Base-by-base conservation (phyloP, 2,888 invertebrate species). In the Xylota segnis region DNA sequence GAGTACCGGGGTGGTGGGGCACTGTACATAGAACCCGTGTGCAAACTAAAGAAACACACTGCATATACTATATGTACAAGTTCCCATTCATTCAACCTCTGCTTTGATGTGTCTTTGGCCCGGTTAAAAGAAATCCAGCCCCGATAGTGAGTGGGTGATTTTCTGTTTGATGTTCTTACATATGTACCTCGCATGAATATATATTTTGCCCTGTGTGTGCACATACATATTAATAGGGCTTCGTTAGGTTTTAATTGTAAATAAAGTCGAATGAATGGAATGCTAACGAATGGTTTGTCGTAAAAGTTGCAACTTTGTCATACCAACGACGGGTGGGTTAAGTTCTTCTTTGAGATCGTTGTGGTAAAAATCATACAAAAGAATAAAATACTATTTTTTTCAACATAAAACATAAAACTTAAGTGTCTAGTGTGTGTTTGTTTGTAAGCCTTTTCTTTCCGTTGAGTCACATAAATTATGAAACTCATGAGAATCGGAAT, bases 191-290 rank as follows among this genome's bases (percentile, higher is more conserved):
- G 10, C 14, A 61, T 61, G 34, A 32, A n/a, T 29, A 23, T 29
- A 23, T 23, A 14, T 56, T 29, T 32, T 58, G 34, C 59, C 43
- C 9, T 43, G 47, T 40, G 34, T 65, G 52, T 63, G 58, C 61
- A 63, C 37, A 34, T 23, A 23, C 23, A 75, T 82, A 82, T 75
- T 75, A 82, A 75, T 82, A 82, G 74, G 82, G 75, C 82, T 82
- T 82, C 82, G 82, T 82, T 82, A 82, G 63, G 56, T 70, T 75
- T n/a, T 54, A 70, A 70, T 75, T 82, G 63, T 58, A 75, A 75
- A 82, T 56, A 82, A 82, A 82, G 56, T 68, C 34, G 34, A 74
- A 63, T 75, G 70, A 75, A 82, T 75, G 27, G 74, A 52, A 74
- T 37, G 16, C 74, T 74, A 74, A 74, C 74, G 75, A 82, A 82